Percentiles rank a stretch among this genome's conserved stretches.
phyloP scores from a whole-genome alignment of 2,113 vertebrate species.

The Callithrix jacchus region DNA sequence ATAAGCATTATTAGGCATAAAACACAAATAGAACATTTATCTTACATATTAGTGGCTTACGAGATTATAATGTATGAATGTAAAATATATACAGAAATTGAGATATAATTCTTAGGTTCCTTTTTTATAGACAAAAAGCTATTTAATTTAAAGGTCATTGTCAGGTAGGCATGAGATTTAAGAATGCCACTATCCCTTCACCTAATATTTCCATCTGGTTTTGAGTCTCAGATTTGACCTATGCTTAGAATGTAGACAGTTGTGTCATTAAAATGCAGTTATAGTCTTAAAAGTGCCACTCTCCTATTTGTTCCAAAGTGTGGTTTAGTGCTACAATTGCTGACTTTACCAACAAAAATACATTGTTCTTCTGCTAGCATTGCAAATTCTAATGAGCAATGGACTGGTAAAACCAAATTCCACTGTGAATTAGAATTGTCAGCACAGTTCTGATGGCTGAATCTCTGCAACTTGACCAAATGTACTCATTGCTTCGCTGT shows the following conservation, averaged over 20 bases:
- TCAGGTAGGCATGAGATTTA: conserved; percentile 32
- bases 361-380: conserved; percentile 59
- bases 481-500: not conserved
- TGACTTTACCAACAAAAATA: conserved; percentile 73
- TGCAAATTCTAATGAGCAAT: conserved; percentile 71
- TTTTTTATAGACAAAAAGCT: not conserved
- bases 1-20: not conserved
- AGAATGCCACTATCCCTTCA: not conserved
- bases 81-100: not conserved
- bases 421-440: conserved; percentile 57
- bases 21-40: not conserved
- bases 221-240: conserved; percentile 61
- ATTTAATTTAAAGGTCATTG: not conserved
- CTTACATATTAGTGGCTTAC: not conserved
- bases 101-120: not conserved
- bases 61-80: not conserved
- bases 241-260: conserved; percentile 61
- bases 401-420: conserved; percentile 55
- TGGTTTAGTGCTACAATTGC: conserved; percentile 60
- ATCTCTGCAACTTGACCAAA: conserved; percentile 41
- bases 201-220: conserved; percentile 38
- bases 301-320: conserved; percentile 29
- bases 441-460: conserved; percentile 64
- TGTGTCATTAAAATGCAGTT: conserved; percentile 66
- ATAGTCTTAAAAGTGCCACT: conserved; percentile 60